Evolutionary conservation across 1,140 invertebrate species (phyloP), one percentile per base, ranked within the genome.

Genomic region (Mercenaria mercenaria): DNA sequence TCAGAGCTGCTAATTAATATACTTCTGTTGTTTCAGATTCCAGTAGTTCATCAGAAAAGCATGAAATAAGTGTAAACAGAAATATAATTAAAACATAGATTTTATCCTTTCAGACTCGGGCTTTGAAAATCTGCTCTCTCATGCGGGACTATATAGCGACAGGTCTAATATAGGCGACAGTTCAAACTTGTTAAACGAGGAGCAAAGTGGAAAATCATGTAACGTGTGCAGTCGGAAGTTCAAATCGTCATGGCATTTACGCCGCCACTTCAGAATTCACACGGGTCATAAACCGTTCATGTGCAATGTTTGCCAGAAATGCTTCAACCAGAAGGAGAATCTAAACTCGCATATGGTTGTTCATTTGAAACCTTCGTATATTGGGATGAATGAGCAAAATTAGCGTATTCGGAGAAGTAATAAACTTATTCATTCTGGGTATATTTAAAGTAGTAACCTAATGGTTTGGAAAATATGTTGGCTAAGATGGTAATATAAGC

Each of bases 291-390:
- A 91, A 56, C 95, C 93, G 43, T 96, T 94, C 76, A 93, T 93
- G 81, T 96, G 96, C 83, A 91, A 93, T 67, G 93, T 93, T 89
- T 96, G 96, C 92, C 94, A 94, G 0, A 91, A 91, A 64, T 64
- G 82, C 18, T 93, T 93, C 77, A 76, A 74, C 1, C 92, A 92
- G 67, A 93, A 91, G 34, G 89, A 89, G 67, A 92, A 91, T 67
- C 89, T 95, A 8, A 91, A 92, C 32, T 88, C 90, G 93, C 72
- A 93, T 67, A 67, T 67, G 61, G 23, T 67, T 34, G 61, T 67
- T 67, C 61, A 77, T 77, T 50, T 74, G 41, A 59, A 34, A 50
- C 18, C 23, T 69, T 32, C 56, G 6, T n/a, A n/a, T n/a, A 52
- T 11, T 52, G 20, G 47, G 20, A 20, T 52, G 10, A 52, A 52